Conservation (phyloP, 2,797 vertebrate species). For the Enteromius afrohamiltoni region DNA sequence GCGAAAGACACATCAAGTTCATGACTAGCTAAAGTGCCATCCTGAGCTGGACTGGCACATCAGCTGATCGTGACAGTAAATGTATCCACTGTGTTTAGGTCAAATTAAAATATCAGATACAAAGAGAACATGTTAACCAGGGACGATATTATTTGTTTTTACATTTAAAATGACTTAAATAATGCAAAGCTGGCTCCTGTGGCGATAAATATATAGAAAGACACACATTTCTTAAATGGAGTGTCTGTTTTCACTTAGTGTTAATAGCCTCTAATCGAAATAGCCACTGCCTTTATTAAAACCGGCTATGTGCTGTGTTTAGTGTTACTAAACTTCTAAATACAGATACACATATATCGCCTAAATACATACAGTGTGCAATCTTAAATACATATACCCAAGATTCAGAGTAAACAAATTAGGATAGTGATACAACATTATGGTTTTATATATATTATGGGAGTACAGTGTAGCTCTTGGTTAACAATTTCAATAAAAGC, state of each 20-base stretch:
- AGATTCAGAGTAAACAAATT: neutral
- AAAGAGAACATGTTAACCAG: neutral
- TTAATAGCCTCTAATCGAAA: too few species aligned
- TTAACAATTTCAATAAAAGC: neutral
- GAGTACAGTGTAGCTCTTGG: neutral
- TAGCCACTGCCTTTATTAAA: neutral
- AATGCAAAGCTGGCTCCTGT: neutral
- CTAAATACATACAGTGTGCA: neutral
- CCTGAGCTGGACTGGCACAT: too few species aligned
- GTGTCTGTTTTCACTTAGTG: too few species aligned
- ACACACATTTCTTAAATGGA: neutral
- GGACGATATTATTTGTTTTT: neutral
- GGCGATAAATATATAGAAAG: neutral
- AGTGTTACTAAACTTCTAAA: neutral
- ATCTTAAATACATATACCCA: neutral
- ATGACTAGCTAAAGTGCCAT: too few species aligned
- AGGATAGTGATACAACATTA: neutral
- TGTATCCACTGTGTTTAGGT: neutral
- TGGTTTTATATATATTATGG: neutral
- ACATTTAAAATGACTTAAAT: neutral
- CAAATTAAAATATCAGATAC: neutral
- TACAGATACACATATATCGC: too few species aligned
- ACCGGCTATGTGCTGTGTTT: neutral
- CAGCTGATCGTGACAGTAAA: too few species aligned
- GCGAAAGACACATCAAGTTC: too few species aligned